These are phyloP conservation scores for Aldrovandia affinis DNA, from an alignment of 2,797 vertebrate species.

Conservation along the genomic window DNA sequence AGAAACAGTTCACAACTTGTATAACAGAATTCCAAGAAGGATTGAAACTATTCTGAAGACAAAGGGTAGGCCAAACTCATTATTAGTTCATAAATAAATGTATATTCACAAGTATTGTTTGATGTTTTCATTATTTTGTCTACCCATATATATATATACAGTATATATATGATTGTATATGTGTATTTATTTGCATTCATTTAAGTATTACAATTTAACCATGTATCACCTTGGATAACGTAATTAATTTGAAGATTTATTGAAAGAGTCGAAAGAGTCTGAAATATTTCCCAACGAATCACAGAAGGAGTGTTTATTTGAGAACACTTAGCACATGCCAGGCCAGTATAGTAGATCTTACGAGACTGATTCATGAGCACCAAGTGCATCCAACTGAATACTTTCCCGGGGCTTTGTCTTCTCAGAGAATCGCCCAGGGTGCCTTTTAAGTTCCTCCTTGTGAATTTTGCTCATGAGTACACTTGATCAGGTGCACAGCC, in stretches of 20 bases:
- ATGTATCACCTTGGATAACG: neutral
- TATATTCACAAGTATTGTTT: too few relatives aligned
- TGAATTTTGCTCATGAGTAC: neutral
- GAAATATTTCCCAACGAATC: neutral
- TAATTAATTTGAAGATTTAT: neutral
- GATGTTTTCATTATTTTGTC: too few relatives aligned
- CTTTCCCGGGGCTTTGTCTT: neutral
- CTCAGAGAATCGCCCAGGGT: neutral
- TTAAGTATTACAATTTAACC: too few relatives aligned
- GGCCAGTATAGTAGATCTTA: neutral
- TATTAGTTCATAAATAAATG: too few relatives aligned
- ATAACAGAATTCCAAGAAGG: too few relatives aligned
- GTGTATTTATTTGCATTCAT: too few relatives aligned
- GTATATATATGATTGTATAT: too few relatives aligned
- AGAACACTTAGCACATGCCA: neutral
- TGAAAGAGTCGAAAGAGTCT: neutral
- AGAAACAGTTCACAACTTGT: too few relatives aligned
- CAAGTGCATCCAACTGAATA: neutral
- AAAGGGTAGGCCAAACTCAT: too few relatives aligned
- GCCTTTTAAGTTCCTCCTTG: neutral
- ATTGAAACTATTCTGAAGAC: too few relatives aligned
- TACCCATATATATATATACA: too few relatives aligned
- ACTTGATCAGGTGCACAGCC: constrained; percentile 17
- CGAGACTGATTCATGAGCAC: neutral
- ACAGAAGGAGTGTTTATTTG: neutral